These are phyloP conservation scores for Sebastes schlegelii DNA, from an alignment of 2,113 vertebrate species.

Conservation along the genomic window DNA sequence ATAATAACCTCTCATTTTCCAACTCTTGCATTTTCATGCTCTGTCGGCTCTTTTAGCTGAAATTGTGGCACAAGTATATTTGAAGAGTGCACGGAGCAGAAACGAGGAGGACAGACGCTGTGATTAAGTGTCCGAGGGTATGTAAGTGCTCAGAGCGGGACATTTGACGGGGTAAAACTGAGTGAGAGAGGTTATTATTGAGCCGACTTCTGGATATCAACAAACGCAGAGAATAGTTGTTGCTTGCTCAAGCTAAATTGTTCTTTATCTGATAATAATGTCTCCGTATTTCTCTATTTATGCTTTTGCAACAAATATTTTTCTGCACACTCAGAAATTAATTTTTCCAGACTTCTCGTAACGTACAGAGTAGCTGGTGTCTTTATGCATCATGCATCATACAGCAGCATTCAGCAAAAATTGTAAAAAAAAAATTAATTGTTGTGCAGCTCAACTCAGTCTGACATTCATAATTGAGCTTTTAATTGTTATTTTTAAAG, in stretches of 20 bases:
- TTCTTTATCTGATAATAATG: not conserved
- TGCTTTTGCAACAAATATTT: not conserved
- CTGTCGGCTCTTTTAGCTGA: not conserved
- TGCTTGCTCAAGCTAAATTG: too few relatives aligned
- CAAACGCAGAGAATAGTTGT: not conserved
- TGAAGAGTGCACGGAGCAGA: not conserved
- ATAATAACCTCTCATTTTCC: not conserved
- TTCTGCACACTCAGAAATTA: not conserved
- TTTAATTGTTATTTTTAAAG: too few relatives aligned
- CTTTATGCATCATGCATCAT: slow-evolving; percentile 8
- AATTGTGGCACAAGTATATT: not conserved
- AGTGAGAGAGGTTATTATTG: not conserved
- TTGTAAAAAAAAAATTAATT: not conserved
- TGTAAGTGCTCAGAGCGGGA: not conserved
- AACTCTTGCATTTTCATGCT: not conserved
- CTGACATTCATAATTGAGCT: not conserved
- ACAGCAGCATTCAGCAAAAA: slow-evolving; percentile 8
- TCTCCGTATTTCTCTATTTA: not conserved
- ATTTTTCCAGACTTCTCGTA: not conserved
- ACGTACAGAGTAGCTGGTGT: not conserved
- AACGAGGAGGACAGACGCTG: not conserved
- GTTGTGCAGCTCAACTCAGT: not conserved
- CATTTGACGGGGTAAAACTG: not conserved
- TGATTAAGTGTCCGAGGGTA: not conserved
- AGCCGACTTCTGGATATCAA: too few relatives aligned